A percentile compares a stretch with the other conserved stretches of the same genome.
Conservation (phyloP, 2,888 invertebrate species). For the Epistrophe eligans region DNA sequence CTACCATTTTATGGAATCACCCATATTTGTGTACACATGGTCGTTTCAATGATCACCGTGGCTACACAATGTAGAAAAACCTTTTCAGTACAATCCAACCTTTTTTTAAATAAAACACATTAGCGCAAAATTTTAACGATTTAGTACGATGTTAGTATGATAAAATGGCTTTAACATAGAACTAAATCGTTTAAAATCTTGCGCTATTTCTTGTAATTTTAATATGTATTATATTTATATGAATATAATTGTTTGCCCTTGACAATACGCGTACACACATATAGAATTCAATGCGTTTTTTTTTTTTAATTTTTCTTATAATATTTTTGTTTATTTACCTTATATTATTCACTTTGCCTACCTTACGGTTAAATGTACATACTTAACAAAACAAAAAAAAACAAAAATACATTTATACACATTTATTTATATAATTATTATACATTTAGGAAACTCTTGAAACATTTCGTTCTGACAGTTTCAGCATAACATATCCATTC, state of each 20-base stretch:
- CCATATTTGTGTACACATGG: too few species aligned
- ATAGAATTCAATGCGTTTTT: slow-evolving; percentile 9
- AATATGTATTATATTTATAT: neutral
- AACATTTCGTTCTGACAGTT: neutral
- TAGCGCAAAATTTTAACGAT: too few species aligned
- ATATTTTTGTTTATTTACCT: slow-evolving; percentile 59
- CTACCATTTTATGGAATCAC: too few species aligned
- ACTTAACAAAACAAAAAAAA: slow-evolving; percentile 35
- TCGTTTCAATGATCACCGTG: too few species aligned
- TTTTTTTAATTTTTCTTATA: slow-evolving; percentile 25
- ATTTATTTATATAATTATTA: slow-evolving; percentile 2
- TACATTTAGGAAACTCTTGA: neutral
- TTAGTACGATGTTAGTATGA: too few species aligned
- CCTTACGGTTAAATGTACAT: slow-evolving; percentile 44
- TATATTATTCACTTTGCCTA: slow-evolving; percentile 51
- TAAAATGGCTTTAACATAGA: too few species aligned
- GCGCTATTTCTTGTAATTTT: too few species aligned
- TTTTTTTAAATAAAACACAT: neutral
- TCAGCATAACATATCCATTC: neutral
- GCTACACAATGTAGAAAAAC: too few species aligned
- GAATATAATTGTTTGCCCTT: neutral
- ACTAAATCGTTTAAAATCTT: too few species aligned
- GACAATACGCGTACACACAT: neutral
- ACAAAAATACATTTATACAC: slow-evolving; percentile 37
- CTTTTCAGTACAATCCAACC: too few species aligned